phyloP scores from a whole-genome alignment of 2,113 vertebrate species.

The Catagonus wagneri region DNA sequence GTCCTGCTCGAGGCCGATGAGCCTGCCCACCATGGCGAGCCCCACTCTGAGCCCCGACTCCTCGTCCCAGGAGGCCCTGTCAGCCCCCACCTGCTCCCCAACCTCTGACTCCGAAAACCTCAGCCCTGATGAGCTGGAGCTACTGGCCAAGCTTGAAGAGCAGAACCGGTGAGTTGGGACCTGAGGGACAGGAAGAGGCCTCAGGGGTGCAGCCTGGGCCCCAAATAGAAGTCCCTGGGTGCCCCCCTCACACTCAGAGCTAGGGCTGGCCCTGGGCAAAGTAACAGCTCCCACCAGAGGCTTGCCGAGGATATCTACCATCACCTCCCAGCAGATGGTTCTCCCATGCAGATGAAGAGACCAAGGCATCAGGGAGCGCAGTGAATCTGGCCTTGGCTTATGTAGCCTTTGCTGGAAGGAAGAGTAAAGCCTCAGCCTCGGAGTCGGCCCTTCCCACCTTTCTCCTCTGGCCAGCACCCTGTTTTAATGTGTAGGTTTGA shows the following conservation, averaged over 20 bases:
- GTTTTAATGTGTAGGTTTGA: background rate
- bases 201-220: background rate
- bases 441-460: background rate
- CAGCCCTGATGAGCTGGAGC: slow-evolving; percentile 96
- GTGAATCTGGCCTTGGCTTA: background rate
- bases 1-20: slow-evolving; percentile 9
- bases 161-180: slow-evolving; percentile 93
- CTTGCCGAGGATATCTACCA: background rate
- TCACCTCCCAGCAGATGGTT: background rate
- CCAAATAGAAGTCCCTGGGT: background rate
- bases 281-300: background rate
- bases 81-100: slow-evolving; percentile 89
- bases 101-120: slow-evolving; percentile 96
- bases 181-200: rapidly evolving
- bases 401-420: background rate
- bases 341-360: background rate
- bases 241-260: background rate
- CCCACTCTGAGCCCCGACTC: slow-evolving; percentile 96
- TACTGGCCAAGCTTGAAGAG: slow-evolving; percentile 97
- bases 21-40: slow-evolving; percentile 90
- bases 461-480: background rate
- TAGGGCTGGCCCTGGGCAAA: background rate
- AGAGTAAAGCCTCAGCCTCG: background rate
- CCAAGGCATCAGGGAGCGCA: background rate
- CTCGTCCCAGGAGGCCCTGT: slow-evolving; percentile 93